phyloP scores from a whole-genome alignment of 2,797 vertebrate genomes.

The Acanthurus lineatus region DNA sequence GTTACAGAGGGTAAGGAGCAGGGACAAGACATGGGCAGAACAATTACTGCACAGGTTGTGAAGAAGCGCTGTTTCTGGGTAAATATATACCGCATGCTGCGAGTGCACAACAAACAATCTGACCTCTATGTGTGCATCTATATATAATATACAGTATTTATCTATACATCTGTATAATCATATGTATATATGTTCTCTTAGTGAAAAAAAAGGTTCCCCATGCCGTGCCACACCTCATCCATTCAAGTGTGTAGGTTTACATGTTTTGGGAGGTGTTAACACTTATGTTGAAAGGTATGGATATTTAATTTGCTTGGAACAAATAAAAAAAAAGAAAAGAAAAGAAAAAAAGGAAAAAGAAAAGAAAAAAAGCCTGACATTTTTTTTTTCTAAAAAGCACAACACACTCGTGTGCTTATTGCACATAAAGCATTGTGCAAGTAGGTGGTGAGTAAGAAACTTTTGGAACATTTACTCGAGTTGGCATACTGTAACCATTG shows the following conservation, averaged over 20 bases:
- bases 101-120: conserved; percentile 88
- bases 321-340: neutral
- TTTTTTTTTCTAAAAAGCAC: conserved; percentile 34
- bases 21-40: conserved; percentile 75
- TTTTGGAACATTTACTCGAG: conserved; percentile 11
- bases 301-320: conserved; percentile 34
- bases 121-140: conserved; percentile 86
- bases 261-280: conserved; percentile 71
- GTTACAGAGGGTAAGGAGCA: conserved; percentile 77
- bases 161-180: conserved; percentile 86
- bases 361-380: conserved; percentile 10
- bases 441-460: conserved; percentile 32
- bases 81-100: conserved; percentile 89
- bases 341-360: neutral
- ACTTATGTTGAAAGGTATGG: conserved; percentile 38
- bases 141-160: conserved; percentile 88
- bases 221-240: conserved; percentile 78
- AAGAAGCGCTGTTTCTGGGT: conserved; percentile 83
- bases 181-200: conserved; percentile 85
- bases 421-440: conserved; percentile 34
- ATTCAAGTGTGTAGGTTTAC: conserved; percentile 80
- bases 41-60: conserved; percentile 79
- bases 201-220: conserved; percentile 81
- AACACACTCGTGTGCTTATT: conserved; percentile 2
- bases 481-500: conserved; percentile 13